Evolutionary conservation across 1,140 invertebrate genomes (phyloP).

Genomic region (Conus ventricosus): DNA sequence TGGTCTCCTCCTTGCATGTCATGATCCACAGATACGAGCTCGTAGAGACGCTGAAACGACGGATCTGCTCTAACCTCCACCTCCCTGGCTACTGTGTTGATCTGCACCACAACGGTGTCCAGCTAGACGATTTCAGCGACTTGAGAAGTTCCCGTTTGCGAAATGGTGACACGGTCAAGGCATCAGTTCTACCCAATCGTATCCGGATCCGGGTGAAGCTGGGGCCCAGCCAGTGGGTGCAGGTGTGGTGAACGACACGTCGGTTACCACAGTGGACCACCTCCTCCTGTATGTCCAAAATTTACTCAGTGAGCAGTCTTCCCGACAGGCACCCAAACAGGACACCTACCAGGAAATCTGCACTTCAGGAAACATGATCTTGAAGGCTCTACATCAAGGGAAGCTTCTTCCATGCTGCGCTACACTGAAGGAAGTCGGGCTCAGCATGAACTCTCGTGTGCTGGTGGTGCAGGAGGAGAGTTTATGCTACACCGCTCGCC

Average conservation of each 20-base stretch:
- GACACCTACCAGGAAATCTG: background rate
- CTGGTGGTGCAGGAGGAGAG: background rate
- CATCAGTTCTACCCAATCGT: constrained; percentile 1
- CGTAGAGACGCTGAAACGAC: constrained; percentile 4
- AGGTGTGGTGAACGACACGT: background rate
- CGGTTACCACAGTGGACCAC: background rate
- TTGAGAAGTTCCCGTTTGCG: background rate
- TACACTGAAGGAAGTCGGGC: background rate
- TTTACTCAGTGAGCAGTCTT: background rate
- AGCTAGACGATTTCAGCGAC: background rate
- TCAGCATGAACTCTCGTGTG: background rate
- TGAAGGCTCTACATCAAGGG: no score
- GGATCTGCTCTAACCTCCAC: background rate
- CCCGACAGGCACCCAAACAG: background rate
- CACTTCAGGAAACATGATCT: background rate
- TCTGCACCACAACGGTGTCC: background rate
- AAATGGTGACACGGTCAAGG: background rate
- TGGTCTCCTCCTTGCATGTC: background rate
- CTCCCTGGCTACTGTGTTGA: background rate
- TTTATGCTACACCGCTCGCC: background rate
- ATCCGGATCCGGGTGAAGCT: constrained; percentile 12
- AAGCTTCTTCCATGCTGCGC: background rate
- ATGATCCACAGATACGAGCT: constrained; percentile 4
- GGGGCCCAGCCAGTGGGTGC: background rate
- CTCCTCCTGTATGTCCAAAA: background rate